Percentiles rank a stretch among this genome's conserved stretches.
Evolutionary conservation across 2,113 vertebrate genomes (phyloP).

Genomic region (Prionailurus bengalensis): DNA sequence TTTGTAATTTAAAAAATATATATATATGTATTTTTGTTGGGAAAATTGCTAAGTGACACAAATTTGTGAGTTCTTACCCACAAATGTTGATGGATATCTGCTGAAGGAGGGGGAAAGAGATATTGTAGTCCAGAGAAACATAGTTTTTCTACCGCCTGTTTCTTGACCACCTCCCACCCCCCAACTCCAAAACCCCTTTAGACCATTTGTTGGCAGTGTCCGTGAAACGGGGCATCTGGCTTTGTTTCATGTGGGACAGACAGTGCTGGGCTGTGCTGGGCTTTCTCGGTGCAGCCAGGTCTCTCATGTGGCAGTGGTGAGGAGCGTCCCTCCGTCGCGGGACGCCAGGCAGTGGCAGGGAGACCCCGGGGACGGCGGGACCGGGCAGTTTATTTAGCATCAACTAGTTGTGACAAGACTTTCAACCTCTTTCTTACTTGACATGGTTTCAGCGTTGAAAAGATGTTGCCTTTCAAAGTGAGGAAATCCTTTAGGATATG

Average conservation of each 20-base stretch:
- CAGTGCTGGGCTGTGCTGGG: not conserved
- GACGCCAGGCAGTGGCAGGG: not conserved
- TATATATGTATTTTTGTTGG: not conserved
- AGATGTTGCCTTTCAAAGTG: not conserved
- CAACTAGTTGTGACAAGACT: not conserved
- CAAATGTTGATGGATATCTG: not conserved
- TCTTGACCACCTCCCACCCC: not conserved
- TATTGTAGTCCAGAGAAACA: not conserved
- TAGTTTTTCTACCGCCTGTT: not conserved
- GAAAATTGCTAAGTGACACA: not conserved
- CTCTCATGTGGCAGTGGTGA: rapidly evolving
- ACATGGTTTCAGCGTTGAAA: not conserved
- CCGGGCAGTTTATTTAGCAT: not conserved
- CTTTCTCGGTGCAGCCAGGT: rapidly evolving
- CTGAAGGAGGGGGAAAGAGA: not conserved
- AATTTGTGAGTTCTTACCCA: not conserved
- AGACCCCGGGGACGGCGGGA: not conserved
- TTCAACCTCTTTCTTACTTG: not conserved
- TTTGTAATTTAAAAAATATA: not conserved
- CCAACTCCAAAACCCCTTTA: not conserved
- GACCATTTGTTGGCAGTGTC: not conserved
- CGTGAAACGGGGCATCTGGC: not conserved
- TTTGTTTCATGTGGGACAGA: not conserved
- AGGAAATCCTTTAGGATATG: not conserved
- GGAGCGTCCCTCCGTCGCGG: rapidly evolving